phyloP scores from a whole-genome alignment of 2,888 invertebrate genomes.

The Desoria tigrina region DNA sequence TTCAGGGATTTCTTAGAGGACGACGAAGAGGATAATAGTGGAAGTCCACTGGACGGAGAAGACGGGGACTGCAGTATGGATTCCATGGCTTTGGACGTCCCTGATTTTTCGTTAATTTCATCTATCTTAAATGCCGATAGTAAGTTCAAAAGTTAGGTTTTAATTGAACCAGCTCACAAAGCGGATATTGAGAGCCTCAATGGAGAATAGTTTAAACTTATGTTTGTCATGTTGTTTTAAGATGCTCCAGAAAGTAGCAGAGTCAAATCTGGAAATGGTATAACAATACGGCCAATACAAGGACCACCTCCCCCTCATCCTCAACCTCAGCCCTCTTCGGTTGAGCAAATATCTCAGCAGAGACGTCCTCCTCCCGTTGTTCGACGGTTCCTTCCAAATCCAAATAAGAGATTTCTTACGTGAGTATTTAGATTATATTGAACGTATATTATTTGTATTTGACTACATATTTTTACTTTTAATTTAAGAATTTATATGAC shows the following conservation, averaged over 20 bases:
- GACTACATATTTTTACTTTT: too few relatives aligned
- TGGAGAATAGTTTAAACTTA: too few relatives aligned
- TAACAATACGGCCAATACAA: not conserved
- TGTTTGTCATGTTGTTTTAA: too few relatives aligned
- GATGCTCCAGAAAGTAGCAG: slow-evolving; percentile 12
- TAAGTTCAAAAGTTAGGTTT: not conserved
- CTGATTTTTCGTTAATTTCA: slow-evolving; percentile 19
- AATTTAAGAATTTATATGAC: not conserved
- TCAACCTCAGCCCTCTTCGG: not conserved
- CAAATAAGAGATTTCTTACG: slow-evolving; percentile 11
- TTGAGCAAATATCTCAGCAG: not conserved
- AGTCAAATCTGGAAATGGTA: not conserved
- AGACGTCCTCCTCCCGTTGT: not conserved
- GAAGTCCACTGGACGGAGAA: not conserved
- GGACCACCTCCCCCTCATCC: not conserved
- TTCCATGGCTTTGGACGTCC: slow-evolving; percentile 14
- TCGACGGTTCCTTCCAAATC: slow-evolving; percentile 9
- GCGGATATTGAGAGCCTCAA: not conserved
- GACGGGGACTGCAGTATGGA: slow-evolving; percentile 16
- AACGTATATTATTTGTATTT: too few relatives aligned
- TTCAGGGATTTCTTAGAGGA: not conserved
- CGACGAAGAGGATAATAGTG: slow-evolving; percentile 6
- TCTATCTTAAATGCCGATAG: slow-evolving; percentile 7
- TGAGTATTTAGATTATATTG: slow-evolving; percentile 6
- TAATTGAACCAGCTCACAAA: not conserved